Evolutionary conservation across 2,888 invertebrate species (phyloP).

Genomic region (Stenurella melanura): DNA sequence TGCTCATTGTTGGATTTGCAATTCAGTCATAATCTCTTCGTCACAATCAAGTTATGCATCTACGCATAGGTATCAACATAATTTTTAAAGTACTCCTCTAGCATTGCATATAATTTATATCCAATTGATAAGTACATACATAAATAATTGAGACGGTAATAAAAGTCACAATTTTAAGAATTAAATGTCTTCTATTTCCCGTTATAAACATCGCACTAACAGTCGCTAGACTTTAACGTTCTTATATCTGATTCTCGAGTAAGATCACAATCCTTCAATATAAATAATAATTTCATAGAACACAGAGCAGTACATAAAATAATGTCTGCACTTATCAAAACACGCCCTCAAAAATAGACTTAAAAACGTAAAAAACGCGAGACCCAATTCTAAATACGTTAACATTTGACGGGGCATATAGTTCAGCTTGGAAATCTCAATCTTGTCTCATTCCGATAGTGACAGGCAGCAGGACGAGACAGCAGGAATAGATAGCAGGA

Average conservation of each 20-base stretch:
- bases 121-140: not conserved
- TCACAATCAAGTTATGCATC: too few relatives aligned
- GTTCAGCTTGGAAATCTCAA: not conserved
- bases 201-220: not conserved
- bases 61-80: too few relatives aligned
- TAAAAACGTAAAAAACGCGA: not conserved
- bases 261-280: not conserved
- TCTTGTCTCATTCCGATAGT: slow-evolving; percentile 22
- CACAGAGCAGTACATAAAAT: not conserved
- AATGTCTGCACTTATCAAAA: not conserved
- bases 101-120: not conserved
- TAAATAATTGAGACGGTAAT: not conserved
- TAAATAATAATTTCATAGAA: not conserved
- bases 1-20: too few relatives aligned
- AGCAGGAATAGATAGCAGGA: slow-evolving; percentile 33
- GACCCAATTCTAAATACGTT: not conserved
- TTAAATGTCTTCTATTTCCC: not conserved
- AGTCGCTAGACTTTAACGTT: not conserved
- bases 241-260: not conserved
- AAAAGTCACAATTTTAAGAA: not conserved
- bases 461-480: slow-evolving; percentile 36
- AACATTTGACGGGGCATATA: not conserved
- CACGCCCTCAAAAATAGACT: not conserved
- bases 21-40: too few relatives aligned
- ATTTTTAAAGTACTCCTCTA: too few relatives aligned